Evolutionary conservation across 2,888 invertebrate species (phyloP).

Genomic region (Romanomermis culicivorax): DNA sequence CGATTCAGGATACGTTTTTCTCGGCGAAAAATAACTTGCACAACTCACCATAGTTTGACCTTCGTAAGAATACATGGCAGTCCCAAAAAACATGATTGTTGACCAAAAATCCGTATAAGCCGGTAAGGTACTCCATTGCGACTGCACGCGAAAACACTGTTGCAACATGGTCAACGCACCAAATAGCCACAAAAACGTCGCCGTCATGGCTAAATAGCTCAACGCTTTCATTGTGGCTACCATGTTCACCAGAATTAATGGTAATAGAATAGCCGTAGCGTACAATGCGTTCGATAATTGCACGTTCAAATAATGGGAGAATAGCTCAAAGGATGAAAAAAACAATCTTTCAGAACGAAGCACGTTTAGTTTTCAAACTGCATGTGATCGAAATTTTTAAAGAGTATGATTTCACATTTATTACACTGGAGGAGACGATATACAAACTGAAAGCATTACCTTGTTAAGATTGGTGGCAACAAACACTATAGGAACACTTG

Average conservation of each 20-base stretch:
- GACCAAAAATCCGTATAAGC: constrained; percentile 22
- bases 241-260: constrained; percentile 25
- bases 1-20: no score
- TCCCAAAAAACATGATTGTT: constrained; percentile 25
- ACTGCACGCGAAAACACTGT: constrained; percentile 17
- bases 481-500: constrained; percentile 26
- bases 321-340: neutral
- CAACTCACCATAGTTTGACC: constrained; percentile 25
- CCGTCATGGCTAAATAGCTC: constrained; percentile 24
- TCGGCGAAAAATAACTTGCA: no score
- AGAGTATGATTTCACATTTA: no score
- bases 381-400: no score
- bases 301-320: neutral
- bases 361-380: no score
- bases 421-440: no score
- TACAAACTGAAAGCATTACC: no score
- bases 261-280: constrained; percentile 22
- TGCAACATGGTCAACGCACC: constrained; percentile 25
- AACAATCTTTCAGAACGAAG: no score
- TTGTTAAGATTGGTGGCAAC: constrained; percentile 25
- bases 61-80: constrained; percentile 28
- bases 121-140: constrained; percentile 22
- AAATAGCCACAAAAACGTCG: constrained; percentile 26
- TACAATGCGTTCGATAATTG: constrained; percentile 16
- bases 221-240: constrained; percentile 20